phyloP scores from a whole-genome alignment of 2,797 vertebrate genomes.

The Lagorchestes hirsutus region DNA sequence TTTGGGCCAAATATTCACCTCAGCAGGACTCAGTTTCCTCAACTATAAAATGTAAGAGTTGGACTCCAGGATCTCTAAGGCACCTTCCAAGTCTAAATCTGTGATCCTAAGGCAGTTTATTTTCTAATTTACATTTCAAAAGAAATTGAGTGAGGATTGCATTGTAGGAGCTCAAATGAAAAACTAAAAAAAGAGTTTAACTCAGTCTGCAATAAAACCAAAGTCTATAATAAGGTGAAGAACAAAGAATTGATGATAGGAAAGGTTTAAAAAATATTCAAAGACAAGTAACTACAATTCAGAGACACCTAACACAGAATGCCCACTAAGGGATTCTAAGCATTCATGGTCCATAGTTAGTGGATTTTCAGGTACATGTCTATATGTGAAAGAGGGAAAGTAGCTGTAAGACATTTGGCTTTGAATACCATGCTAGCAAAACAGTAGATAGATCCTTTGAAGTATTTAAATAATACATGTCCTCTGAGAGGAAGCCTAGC shows the following conservation, averaged over 20 bases:
- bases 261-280: background rate
- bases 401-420: background rate
- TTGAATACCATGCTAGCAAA: background rate
- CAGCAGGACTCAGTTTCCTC: background rate
- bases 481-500: conserved; percentile 39
- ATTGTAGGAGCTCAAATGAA: conserved; percentile 18
- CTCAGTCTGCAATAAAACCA: background rate
- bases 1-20: background rate
- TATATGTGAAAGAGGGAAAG: background rate
- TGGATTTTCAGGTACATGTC: background rate
- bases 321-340: background rate
- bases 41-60: background rate
- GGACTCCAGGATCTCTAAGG: background rate
- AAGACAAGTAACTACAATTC: background rate
- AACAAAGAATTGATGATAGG: background rate
- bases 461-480: conserved; percentile 21
- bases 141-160: background rate
- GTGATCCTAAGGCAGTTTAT: background rate
- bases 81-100: background rate
- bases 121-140: conserved; percentile 12
- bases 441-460: background rate
- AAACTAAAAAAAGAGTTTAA: background rate
- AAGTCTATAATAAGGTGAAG: background rate
- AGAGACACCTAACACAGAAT: background rate
- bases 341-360: background rate